Evolutionary conservation across 2,888 invertebrate species (phyloP), one percentile per base, ranked within the genome.

Genomic region (Sinopyrophorus schimmeli): DNA sequence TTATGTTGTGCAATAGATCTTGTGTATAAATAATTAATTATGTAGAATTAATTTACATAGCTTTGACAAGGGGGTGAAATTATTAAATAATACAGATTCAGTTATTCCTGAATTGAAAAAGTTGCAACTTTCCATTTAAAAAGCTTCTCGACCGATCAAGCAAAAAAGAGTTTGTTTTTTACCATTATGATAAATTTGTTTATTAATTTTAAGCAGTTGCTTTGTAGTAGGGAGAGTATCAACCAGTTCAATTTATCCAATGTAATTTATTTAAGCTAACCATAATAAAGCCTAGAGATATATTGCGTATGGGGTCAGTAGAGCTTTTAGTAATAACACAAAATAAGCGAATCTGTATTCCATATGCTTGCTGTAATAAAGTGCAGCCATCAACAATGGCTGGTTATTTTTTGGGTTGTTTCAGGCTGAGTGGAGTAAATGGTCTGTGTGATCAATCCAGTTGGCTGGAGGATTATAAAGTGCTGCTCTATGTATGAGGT

Each of bases 1-100:
- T 46, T 41, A 28, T 42, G 37, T 40, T 48, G 40, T 50, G 18
- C 32, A 46, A 54, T 56, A 55, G 48, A 58, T 64, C 67, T 68
- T 66, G 67, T 70, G 67, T 68, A 66, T 70, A 69, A 68, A 66
- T 65, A 69, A n/a, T n/a, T n/a, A n/a, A n/a, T n/a, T n/a, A n/a
- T n/a, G n/a, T n/a, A n/a, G n/a, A n/a, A n/a, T n/a, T n/a, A n/a
- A n/a, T n/a, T n/a, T n/a, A n/a, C n/a, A n/a, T n/a, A n/a, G n/a
- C n/a, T n/a, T n/a, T n/a, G n/a, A n/a, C n/a, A n/a, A n/a, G n/a
- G n/a, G n/a, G n/a, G n/a, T n/a, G n/a, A n/a, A n/a, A n/a, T n/a
- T n/a, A n/a, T n/a, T n/a, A n/a, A n/a, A n/a, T n/a, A n/a, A n/a
- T n/a, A n/a, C n/a, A n/a, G n/a, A n/a, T n/a, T n/a, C n/a, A n/a